Conservation (phyloP, 2,888 invertebrate genomes). For the Dione vanillae region DNA sequence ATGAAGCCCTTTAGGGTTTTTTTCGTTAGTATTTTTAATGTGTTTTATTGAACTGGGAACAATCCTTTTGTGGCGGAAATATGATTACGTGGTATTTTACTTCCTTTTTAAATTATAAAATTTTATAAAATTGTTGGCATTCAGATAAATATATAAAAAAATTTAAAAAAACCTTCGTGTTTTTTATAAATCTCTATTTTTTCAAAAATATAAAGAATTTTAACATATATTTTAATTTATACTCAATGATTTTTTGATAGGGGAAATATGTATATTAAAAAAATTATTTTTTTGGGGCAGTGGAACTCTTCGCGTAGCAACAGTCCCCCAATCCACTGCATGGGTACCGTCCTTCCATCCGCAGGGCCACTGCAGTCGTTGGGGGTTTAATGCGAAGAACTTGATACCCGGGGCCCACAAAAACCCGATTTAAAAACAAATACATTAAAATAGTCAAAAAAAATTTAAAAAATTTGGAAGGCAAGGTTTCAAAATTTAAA, state of each 20-base stretch:
- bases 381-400: conserved; percentile 85
- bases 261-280: neutral
- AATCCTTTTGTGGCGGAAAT: conserved; percentile 62
- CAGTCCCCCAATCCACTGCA: conserved; percentile 93
- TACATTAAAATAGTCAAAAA: neutral
- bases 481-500: neutral
- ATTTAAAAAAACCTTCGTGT: too few relatives aligned
- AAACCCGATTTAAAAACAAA: conserved; percentile 10
- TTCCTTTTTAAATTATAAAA: neutral
- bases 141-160: too few relatives aligned
- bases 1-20: conserved; percentile 63
- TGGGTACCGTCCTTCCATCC: conserved; percentile 91
- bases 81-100: conserved; percentile 70
- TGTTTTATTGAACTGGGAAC: conserved; percentile 58
- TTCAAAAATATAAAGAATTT: too few relatives aligned
- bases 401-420: conserved; percentile 61
- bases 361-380: conserved; percentile 90
- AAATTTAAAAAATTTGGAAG: neutral
- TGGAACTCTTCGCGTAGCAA: conserved; percentile 88
- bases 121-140: too few relatives aligned
- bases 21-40: conserved; percentile 59
- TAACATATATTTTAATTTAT: neutral
- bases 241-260: neutral
- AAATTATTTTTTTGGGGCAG: conserved; percentile 55
- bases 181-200: too few relatives aligned